phyloP scores from a whole-genome alignment of 2,888 invertebrate genomes.

The Elegia similella region DNA sequence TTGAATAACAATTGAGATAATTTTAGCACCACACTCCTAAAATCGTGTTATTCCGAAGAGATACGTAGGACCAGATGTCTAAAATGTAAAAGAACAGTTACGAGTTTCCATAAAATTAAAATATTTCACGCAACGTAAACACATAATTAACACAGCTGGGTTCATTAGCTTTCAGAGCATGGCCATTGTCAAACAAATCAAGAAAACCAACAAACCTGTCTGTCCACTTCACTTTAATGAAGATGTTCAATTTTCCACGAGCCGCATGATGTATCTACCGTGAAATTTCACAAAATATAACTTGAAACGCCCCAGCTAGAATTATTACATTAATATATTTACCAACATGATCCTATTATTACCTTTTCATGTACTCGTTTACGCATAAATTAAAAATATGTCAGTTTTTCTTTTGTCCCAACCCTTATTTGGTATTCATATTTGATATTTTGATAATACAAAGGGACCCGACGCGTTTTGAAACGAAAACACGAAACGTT shows the following conservation, averaged over 20 bases:
- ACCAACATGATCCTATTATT: slow-evolving; percentile 80
- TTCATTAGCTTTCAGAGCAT: slow-evolving; percentile 41
- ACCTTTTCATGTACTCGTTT: slow-evolving; percentile 79
- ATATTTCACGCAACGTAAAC: neutral
- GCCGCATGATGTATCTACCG: slow-evolving; percentile 69
- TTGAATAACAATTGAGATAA: no score
- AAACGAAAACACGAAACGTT: slow-evolving; percentile 67
- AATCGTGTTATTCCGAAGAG: no score
- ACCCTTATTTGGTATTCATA: slow-evolving; percentile 82
- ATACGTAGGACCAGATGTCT: neutral
- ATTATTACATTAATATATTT: slow-evolving; percentile 79
- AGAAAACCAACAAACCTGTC: slow-evolving; percentile 25
- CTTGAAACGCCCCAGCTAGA: slow-evolving; percentile 63
- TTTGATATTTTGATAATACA: slow-evolving; percentile 79
- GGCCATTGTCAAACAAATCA: slow-evolving; percentile 39
- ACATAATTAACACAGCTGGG: neutral
- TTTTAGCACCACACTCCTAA: no score
- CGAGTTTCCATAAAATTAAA: neutral
- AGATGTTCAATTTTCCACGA: slow-evolving; percentile 72
- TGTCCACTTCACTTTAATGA: slow-evolving; percentile 55
- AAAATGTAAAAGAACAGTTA: neutral
- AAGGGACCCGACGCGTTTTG: slow-evolving; percentile 68
- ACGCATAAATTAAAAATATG: slow-evolving; percentile 79
- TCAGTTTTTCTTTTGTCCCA: slow-evolving; percentile 78
- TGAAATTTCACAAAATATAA: slow-evolving; percentile 77